phyloP scores from a whole-genome alignment of 2,113 vertebrate genomes.

The Clupea harengus region DNA sequence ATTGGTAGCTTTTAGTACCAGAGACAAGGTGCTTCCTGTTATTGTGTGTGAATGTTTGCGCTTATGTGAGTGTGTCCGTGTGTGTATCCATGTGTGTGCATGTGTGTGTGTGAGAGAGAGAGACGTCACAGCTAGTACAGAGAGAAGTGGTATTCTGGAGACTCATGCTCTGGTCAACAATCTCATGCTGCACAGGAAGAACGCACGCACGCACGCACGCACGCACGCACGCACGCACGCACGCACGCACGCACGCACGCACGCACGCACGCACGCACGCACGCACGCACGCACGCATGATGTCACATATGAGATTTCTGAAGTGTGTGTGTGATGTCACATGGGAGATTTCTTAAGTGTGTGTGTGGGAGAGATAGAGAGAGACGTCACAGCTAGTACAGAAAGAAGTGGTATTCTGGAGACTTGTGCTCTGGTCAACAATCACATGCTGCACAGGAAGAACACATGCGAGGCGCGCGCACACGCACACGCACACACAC shows the following conservation, averaged over 20 bases:
- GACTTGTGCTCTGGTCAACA: not conserved
- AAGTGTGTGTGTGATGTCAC: not conserved
- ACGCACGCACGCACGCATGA: too few species aligned
- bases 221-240: too few species aligned
- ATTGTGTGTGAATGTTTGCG: constrained; percentile 54
- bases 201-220: too few species aligned
- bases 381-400: not conserved
- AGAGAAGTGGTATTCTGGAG: not conserved
- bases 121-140: not conserved
- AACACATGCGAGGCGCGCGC: too few species aligned
- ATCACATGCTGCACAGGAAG: not conserved
- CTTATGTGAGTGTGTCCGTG: not conserved
- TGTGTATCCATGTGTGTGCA: not conserved
- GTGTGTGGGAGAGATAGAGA: not conserved
- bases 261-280: too few species aligned
- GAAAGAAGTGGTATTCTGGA: not conserved
- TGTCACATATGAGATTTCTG: not conserved
- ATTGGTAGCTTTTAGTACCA: constrained; percentile 13
- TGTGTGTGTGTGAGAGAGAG: not conserved
- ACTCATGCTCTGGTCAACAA: not conserved
- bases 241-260: too few species aligned
- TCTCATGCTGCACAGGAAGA: too few species aligned
- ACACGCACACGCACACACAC: too few species aligned
- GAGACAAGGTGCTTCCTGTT: constrained; percentile 75
- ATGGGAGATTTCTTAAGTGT: not conserved